Conservation (phyloP, 2,113 vertebrate genomes). For the Hippolais icterina region DNA sequence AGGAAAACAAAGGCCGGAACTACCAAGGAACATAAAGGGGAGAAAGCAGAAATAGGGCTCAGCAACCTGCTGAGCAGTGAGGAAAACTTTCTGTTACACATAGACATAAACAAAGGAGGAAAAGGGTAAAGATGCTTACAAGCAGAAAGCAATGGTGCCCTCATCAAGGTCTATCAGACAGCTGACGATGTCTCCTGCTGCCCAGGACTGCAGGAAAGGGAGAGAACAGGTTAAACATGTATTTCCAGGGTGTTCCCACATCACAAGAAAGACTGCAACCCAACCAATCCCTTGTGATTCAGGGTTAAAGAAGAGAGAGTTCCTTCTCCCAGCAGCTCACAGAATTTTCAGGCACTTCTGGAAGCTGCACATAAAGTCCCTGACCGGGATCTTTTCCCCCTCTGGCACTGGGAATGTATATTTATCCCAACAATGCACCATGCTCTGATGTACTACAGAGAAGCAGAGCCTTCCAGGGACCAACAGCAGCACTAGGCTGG, state of each 20-base stretch:
- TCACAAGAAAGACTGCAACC: background rate
- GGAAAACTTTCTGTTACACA: background rate
- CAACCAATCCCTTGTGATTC: background rate
- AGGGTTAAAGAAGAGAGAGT: background rate
- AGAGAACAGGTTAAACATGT: background rate
- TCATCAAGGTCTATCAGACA: constrained; percentile 96
- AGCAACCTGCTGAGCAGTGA: background rate
- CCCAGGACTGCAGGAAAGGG: constrained; percentile 86
- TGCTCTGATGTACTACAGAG: background rate
- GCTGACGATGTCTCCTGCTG: constrained; percentile 96
- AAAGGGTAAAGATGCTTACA: constrained; percentile 79
- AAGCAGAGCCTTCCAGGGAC: background rate
- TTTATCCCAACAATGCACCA: background rate
- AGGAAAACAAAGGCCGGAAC: background rate
- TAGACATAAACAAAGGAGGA: background rate
- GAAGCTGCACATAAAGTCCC: background rate
- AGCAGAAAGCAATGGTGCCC: constrained; percentile 90
- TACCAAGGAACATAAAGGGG: background rate
- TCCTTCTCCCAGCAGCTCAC: background rate
- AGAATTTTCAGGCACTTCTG: background rate
- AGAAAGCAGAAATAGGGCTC: background rate
- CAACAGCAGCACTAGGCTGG: background rate
- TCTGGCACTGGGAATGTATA: background rate
- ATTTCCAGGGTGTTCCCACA: background rate
- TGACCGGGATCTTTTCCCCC: background rate